phyloP scores from a whole-genome alignment of 2,113 vertebrate species.

The Siniperca knerii region DNA sequence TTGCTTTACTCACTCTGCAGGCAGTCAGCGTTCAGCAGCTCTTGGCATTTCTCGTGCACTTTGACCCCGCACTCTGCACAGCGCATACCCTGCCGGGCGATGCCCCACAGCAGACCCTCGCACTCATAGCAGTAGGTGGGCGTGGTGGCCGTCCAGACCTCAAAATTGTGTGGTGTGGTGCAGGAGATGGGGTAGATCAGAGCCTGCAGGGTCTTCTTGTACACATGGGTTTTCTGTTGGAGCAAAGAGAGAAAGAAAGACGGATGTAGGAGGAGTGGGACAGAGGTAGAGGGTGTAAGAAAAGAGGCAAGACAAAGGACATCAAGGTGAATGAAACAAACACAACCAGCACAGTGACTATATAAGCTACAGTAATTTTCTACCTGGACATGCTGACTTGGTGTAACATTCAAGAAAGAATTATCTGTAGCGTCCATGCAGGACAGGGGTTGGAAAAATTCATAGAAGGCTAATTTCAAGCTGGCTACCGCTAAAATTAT shows the following conservation, averaged over 20 bases:
- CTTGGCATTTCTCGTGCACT: conserved; percentile 99
- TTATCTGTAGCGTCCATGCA: background rate
- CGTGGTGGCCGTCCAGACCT: conserved; percentile 97
- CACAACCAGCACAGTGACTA: background rate
- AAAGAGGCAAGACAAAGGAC: background rate
- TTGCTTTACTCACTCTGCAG: conserved; percentile 92
- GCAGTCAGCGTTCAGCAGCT: conserved; percentile 97
- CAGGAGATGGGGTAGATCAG: conserved; percentile 99
- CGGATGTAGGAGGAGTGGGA: background rate
- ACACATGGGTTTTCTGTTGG: conserved; percentile 93
- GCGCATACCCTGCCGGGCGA: conserved; percentile 97
- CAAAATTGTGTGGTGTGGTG: conserved; percentile 96
- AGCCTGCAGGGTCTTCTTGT: conserved; percentile 97
- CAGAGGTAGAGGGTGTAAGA: background rate
- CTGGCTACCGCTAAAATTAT: background rate
- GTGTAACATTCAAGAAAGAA: background rate
- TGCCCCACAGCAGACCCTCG: conserved; percentile 97
- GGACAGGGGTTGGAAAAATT: background rate
- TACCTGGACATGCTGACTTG: background rate
- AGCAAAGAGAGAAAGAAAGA: background rate
- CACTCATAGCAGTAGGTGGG: conserved; percentile 99
- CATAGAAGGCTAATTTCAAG: background rate
- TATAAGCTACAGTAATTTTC: background rate
- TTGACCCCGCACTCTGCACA: conserved; percentile 97
- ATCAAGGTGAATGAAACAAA: background rate